Conservation (phyloP, 2,888 invertebrate genomes). For the Oscheius sp. region DNA sequence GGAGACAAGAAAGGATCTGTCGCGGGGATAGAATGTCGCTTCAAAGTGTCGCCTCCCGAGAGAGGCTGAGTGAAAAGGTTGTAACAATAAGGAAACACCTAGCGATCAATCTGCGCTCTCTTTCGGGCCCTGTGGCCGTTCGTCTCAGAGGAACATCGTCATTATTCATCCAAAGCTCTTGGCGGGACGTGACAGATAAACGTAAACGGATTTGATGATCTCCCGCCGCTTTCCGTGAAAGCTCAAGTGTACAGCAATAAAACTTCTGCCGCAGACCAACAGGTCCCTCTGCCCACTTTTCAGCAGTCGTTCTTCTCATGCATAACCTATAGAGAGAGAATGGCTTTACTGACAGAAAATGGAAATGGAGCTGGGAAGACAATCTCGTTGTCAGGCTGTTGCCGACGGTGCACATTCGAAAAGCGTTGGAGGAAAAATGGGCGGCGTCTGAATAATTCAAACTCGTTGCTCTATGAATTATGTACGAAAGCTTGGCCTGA, state of each 20-base stretch:
- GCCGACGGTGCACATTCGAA: not conserved
- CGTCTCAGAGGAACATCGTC: conserved; percentile 9
- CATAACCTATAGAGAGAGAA: no score
- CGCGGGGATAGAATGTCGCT: conserved; percentile 32
- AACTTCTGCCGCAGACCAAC: no score
- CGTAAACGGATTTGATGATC: conserved; percentile 15
- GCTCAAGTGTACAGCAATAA: no score
- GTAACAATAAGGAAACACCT: conserved; percentile 37
- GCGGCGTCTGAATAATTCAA: conserved; percentile 35
- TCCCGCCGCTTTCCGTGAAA: no score
- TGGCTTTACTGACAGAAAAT: no score
- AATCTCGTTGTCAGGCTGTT: no score
- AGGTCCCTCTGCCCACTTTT: no score
- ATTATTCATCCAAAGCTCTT: conserved; percentile 21
- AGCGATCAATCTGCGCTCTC: conserved; percentile 34
- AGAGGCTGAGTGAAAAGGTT: conserved; percentile 1
- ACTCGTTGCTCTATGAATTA: conserved; percentile 31
- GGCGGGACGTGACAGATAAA: conserved; percentile 11
- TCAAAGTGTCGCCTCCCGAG: conserved; percentile 34
- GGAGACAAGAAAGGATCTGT: conserved; percentile 20
- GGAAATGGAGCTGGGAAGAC: no score
- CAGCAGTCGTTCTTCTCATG: no score
- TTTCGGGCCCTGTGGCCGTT: conserved; percentile 2
- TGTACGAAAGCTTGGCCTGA: conserved; percentile 32
- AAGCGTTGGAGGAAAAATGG: conserved; percentile 33